Conservation (phyloP, 2,797 vertebrate genomes). For the Spinus pinus region DNA sequence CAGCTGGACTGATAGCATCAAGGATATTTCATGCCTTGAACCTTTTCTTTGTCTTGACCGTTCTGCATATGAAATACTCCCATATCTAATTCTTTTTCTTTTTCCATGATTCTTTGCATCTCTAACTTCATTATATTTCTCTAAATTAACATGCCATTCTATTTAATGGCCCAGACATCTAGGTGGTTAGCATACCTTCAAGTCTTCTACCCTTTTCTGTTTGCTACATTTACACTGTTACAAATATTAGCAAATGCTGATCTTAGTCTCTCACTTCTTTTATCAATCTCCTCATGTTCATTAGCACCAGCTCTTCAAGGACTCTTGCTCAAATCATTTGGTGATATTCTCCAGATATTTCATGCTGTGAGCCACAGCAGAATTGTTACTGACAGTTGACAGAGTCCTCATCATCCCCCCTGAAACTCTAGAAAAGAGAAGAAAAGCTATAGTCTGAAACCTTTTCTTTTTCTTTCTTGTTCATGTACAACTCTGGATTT, state of each 20-base stretch:
- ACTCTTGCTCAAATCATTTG: not conserved
- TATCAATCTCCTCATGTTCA: not conserved
- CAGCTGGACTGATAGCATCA: slow-evolving; percentile 5
- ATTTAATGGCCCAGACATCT: not conserved
- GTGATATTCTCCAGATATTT: not conserved
- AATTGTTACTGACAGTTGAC: not conserved
- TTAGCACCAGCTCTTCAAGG: not conserved
- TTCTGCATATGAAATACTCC: not conserved
- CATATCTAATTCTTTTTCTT: not conserved
- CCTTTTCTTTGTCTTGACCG: not conserved
- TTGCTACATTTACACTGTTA: not conserved
- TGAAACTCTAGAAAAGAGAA: not conserved
- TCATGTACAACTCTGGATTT: not conserved
- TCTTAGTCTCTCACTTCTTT: not conserved
- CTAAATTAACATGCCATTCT: not conserved
- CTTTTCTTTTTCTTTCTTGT: not conserved
- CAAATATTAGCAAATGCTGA: not conserved
- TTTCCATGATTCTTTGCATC: not conserved
- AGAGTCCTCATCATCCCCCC: not conserved
- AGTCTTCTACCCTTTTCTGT: not conserved
- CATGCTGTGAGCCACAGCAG: not conserved
- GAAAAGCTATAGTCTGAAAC: not conserved
- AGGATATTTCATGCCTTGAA: not conserved
- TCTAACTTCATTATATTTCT: not conserved
- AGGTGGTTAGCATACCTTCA: not conserved